These are phyloP conservation scores for Calephelis virginiensis DNA, from an alignment of 1,140 invertebrate species.

Conservation along the genomic window DNA sequence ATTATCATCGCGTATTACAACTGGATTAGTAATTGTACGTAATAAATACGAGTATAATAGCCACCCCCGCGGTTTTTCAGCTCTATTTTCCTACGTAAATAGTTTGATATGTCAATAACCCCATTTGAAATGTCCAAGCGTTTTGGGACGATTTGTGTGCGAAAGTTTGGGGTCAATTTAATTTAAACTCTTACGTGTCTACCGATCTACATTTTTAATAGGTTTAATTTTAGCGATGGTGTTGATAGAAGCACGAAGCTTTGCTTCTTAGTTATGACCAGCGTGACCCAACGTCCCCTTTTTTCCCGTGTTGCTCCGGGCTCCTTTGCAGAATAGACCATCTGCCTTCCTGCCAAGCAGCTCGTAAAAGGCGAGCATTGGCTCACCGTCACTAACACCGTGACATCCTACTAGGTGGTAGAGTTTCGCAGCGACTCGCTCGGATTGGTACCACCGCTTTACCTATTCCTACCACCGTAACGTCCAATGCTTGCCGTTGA, in stretches of 20 bases:
- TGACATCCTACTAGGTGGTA: too few species aligned
- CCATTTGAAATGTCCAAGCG: constrained; percentile 66
- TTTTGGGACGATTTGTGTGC: constrained; percentile 47
- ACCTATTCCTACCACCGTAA: too few species aligned
- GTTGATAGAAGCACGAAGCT: background rate
- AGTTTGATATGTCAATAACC: constrained; percentile 77
- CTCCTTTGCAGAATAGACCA: too few species aligned
- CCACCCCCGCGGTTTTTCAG: constrained; percentile 50
- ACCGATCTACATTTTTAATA: constrained; percentile 53
- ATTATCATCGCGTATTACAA: constrained; percentile 39
- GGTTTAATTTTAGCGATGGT: constrained; percentile 41
- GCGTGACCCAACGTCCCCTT: too few species aligned
- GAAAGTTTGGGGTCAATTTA: constrained; percentile 69
- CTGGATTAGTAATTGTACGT: constrained; percentile 33
- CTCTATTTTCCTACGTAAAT: constrained; percentile 74
- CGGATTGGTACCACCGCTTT: too few species aligned
- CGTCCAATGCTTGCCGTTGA: too few species aligned
- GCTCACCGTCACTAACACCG: too few species aligned
- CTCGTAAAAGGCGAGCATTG: too few species aligned
- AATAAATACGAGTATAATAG: constrained; percentile 30
- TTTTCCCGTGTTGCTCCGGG: too few species aligned
- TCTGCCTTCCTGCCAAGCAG: too few species aligned
- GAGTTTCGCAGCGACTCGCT: too few species aligned
- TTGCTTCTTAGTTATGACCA: too few species aligned
- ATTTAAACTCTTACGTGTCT: constrained; percentile 60